phyloP scores from a whole-genome alignment of 2,888 invertebrate genomes.

The Rhagium mordax region DNA sequence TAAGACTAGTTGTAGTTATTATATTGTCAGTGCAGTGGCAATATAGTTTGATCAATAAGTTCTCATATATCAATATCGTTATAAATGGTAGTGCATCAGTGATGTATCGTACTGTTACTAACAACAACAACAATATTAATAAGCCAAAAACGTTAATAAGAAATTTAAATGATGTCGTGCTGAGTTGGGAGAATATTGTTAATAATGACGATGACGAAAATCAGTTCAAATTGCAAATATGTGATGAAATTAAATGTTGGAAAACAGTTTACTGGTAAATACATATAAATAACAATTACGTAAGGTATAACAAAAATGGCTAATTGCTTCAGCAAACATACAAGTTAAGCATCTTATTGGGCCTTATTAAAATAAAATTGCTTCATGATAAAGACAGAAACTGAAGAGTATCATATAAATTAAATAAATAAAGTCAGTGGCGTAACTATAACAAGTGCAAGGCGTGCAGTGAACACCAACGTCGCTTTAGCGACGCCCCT shows the following conservation, averaged over 20 bases:
- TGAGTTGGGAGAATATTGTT: conserved; percentile 57
- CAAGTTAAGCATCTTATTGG: not conserved
- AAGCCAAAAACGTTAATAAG: conserved; percentile 42
- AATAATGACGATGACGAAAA: not conserved
- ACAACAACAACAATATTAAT: conserved; percentile 13
- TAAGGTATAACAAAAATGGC: too few relatives aligned
- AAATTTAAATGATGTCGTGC: conserved; percentile 45
- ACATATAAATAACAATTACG: too few relatives aligned
- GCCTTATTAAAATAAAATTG: too few relatives aligned
- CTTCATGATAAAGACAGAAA: too few relatives aligned
- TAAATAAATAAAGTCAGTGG: too few relatives aligned
- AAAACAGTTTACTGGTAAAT: conserved; percentile 58
- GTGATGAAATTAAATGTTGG: conserved; percentile 58
- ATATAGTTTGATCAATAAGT: conserved; percentile 24
- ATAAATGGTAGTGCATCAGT: not conserved
- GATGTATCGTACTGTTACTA: conserved; percentile 15
- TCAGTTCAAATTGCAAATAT: conserved; percentile 53
- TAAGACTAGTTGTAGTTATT: too few relatives aligned
- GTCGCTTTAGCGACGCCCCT: too few relatives aligned
- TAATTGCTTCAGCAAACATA: not conserved
- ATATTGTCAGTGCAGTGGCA: not conserved
- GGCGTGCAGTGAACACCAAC: too few relatives aligned
- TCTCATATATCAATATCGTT: not conserved
- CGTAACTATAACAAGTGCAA: too few relatives aligned
- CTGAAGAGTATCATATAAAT: too few relatives aligned